Conservation (phyloP, 2,113 vertebrate species). For the Podarcis cretensis region DNA sequence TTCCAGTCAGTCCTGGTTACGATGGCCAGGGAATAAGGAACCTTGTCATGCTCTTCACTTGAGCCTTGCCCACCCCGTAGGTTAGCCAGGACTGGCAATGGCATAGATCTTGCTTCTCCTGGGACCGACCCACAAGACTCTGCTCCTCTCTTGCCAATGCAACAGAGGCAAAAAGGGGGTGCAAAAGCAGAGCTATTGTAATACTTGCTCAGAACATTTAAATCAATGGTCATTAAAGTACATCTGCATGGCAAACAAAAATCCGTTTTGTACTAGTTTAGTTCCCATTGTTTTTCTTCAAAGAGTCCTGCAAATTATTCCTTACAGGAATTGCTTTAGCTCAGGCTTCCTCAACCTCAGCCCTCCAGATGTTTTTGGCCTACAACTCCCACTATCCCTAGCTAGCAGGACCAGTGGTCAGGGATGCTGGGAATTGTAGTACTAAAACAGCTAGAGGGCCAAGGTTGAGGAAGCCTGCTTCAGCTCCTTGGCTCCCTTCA, state of each 20-base stretch:
- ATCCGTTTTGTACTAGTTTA: not conserved
- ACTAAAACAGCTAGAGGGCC: no score
- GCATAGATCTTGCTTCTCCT: not conserved
- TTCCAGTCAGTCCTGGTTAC: not conserved
- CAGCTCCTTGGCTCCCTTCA: not conserved
- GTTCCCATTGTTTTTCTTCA: not conserved
- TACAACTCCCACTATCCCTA: no score
- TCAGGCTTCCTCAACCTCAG: no score
- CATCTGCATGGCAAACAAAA: not conserved
- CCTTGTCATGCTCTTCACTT: not conserved
- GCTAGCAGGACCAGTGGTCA: no score
- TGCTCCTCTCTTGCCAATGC: not conserved
- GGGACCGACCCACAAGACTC: no score
- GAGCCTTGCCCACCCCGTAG: not conserved
- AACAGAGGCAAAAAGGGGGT: not conserved
- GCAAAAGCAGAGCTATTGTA: no score
- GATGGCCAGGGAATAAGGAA: not conserved
- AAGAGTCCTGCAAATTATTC: no score
- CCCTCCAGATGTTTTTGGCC: no score
- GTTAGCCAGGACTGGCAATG: not conserved
- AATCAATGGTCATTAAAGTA: not conserved
- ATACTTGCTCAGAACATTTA: not conserved
- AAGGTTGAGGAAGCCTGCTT: not conserved
- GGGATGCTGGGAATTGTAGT: no score
- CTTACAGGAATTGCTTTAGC: not conserved